Evolutionary conservation across 2,113 vertebrate species (phyloP).

Genomic region (Hippocampus abdominalis): DNA sequence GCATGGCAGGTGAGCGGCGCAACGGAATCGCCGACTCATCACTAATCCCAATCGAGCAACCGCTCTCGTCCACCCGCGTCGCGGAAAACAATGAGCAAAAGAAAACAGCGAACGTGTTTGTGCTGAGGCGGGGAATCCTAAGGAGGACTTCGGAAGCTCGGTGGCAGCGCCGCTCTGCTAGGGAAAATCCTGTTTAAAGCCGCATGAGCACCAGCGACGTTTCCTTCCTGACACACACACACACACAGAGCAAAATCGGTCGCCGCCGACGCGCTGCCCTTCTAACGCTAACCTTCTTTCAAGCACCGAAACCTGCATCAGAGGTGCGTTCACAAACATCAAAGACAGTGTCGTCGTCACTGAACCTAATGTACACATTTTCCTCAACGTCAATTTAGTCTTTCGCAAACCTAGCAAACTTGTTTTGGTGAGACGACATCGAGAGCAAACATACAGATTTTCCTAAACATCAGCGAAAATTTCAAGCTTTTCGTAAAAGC

Average conservation of each 20-base stretch:
- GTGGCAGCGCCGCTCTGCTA: constrained; percentile 67
- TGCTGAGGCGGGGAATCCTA: constrained; percentile 71
- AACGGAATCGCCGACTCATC: constrained; percentile 63
- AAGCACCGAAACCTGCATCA: neutral
- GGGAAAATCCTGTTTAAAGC: constrained; percentile 77
- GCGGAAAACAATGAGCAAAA: constrained; percentile 64
- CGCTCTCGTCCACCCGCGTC: constrained; percentile 23
- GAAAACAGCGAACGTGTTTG: constrained; percentile 62
- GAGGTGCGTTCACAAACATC: neutral
- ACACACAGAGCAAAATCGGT: neutral
- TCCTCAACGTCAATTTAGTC: too few relatives aligned
- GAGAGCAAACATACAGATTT: too few relatives aligned
- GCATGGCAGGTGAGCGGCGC: constrained; percentile 57
- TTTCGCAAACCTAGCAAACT: too few relatives aligned
- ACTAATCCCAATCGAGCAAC: constrained; percentile 1
- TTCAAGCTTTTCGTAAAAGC: too few relatives aligned
- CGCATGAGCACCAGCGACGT: constrained; percentile 53
- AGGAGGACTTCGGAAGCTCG: constrained; percentile 67
- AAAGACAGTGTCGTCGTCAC: neutral
- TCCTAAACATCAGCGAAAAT: too few relatives aligned
- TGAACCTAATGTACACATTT: too few relatives aligned
- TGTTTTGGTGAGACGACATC: too few relatives aligned
- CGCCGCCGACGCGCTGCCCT: neutral
- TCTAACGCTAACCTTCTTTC: neutral
- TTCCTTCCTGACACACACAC: constrained; percentile 43